Evolutionary conservation across 2,888 invertebrate genomes (phyloP).

Genomic region (Junonia oenone): DNA sequence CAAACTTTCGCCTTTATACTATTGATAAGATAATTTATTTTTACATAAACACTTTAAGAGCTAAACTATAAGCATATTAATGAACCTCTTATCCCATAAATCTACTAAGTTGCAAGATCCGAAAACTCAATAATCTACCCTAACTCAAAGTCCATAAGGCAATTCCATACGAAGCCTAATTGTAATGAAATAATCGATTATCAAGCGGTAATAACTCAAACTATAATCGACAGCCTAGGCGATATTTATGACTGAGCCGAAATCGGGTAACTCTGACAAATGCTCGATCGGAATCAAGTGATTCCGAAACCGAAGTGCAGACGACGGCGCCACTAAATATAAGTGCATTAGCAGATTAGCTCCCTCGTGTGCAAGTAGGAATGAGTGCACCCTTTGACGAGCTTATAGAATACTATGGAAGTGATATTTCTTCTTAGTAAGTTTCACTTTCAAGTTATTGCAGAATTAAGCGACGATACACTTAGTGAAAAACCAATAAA

Average conservation of each 20-base stretch:
- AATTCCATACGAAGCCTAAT: neutral
- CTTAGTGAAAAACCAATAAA: too few species aligned
- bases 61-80: too few species aligned
- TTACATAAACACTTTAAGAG: too few species aligned
- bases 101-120: too few species aligned
- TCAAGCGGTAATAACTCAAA: neutral
- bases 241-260: neutral
- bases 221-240: neutral
- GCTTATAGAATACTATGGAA: neutral
- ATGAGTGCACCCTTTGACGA: constrained; percentile 17
- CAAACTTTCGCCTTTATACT: too few species aligned
- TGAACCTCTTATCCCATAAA: too few species aligned
- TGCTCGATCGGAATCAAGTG: neutral
- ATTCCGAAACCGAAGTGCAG: neutral
- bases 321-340: constrained; percentile 29
- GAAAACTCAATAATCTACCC: too few species aligned
- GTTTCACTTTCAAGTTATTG: too few species aligned
- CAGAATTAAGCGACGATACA: too few species aligned
- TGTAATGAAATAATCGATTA: neutral
- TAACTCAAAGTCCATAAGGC: neutral
- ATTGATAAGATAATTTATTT: too few species aligned
- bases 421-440: too few species aligned
- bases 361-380: constrained; percentile 35
- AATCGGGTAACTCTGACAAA: constrained; percentile 1
- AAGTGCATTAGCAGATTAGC: constrained; percentile 54